phyloP scores from a whole-genome alignment of 2,113 vertebrate species.

The Aegypius monachus region DNA sequence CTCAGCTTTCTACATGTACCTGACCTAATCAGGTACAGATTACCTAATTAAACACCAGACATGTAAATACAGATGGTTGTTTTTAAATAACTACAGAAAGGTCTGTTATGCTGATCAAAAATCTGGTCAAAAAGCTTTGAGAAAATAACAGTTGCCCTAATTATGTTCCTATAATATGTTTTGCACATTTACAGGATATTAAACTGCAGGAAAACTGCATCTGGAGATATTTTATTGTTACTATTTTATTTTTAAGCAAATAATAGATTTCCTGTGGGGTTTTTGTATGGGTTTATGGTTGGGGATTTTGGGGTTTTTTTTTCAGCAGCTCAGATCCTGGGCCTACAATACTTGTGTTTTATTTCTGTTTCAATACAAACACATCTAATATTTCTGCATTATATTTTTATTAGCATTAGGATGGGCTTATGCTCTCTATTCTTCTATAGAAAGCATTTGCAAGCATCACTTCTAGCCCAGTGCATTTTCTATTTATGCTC shows the following conservation, averaged over 20 bases:
- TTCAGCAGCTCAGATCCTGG: neutral
- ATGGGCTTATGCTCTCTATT: neutral
- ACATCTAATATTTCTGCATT: neutral
- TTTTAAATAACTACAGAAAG: neutral
- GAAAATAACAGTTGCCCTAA: neutral
- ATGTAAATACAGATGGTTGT: neutral
- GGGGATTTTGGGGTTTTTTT: rapidly evolving
- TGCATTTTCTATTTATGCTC: neutral
- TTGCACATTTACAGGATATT: neutral
- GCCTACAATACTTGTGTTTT: neutral
- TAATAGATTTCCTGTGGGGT: neutral
- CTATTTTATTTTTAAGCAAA: neutral
- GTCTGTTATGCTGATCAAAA: neutral
- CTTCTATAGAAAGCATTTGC: neutral
- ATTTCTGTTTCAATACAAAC: neutral
- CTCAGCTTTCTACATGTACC: neutral
- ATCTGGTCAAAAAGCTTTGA: neutral
- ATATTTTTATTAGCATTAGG: neutral
- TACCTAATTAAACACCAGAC: neutral
- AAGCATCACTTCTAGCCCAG: neutral
- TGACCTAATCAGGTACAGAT: neutral
- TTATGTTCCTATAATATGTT: neutral
- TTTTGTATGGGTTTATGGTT: neutral
- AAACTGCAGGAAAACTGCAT: neutral
- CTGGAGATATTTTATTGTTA: neutral